phyloP scores from a whole-genome alignment of 2,888 invertebrate species.

The Dastarcus helophoroides region DNA sequence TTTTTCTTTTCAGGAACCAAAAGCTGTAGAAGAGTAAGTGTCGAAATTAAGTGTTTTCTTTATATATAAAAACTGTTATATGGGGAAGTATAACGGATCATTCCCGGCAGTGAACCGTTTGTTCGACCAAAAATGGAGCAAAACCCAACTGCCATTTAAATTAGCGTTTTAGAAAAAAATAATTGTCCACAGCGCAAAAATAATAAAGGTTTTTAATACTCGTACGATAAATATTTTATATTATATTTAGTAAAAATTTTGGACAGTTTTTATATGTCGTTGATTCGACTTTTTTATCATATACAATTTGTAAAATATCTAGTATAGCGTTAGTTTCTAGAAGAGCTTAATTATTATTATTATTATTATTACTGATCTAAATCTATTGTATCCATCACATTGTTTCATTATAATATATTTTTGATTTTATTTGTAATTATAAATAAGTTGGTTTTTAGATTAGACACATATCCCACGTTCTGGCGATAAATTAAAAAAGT shows the following conservation, averaged over 20 bases:
- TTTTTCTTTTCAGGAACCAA: conserved; percentile 24
- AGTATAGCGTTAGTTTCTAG: conserved; percentile 18
- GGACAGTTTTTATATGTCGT: conserved; percentile 36
- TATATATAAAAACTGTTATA: no score
- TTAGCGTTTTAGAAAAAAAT: conserved; percentile 17
- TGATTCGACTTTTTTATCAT: conserved; percentile 34
- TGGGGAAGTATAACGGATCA: conserved; percentile 26
- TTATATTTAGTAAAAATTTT: conserved; percentile 30
- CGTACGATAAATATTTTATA: conserved; percentile 33
- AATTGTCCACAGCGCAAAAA: conserved; percentile 23
- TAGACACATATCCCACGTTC: conserved; percentile 12
- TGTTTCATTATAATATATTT: conserved; percentile 10
- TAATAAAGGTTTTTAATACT: conserved; percentile 28
- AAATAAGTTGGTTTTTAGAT: conserved; percentile 10
- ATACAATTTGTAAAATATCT: conserved; percentile 37
- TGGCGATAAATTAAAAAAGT: conserved; percentile 2
- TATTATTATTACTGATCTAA: conserved; percentile 16
- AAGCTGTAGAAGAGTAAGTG: conserved; percentile 30
- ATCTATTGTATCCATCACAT: conserved; percentile 16
- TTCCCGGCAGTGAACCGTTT: conserved; percentile 33
- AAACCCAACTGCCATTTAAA: conserved; percentile 32
- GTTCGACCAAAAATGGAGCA: conserved; percentile 30
- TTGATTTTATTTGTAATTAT: conserved; percentile 9
- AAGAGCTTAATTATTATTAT: conserved; percentile 17
- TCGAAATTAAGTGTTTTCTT: no score